phyloP scores from a whole-genome alignment of 2,113 vertebrate genomes.

The Microtus ochrogaster region DNA sequence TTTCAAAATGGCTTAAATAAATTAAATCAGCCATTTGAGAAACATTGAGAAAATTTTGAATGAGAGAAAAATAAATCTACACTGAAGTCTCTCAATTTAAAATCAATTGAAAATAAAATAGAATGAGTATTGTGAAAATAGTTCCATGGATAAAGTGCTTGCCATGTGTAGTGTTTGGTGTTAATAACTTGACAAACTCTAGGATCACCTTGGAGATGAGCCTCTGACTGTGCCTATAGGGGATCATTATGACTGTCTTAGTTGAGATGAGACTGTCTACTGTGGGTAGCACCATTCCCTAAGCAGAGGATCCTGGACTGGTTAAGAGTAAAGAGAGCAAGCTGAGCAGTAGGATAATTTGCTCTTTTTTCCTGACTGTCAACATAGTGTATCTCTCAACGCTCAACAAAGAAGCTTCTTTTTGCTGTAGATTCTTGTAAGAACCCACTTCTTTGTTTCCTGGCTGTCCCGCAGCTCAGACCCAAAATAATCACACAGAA shows the following conservation, averaged over 20 bases:
- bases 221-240: background rate
- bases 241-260: background rate
- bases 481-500: too few species aligned
- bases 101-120: background rate
- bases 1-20: background rate
- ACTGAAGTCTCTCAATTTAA: background rate
- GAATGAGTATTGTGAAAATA: too few species aligned
- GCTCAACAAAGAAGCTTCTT: background rate
- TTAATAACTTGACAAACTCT: background rate
- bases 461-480: too few species aligned
- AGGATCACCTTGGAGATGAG: background rate
- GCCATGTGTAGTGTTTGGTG: background rate
- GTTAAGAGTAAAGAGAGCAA: background rate
- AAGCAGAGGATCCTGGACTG: background rate
- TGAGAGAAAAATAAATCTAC: background rate
- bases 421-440: background rate
- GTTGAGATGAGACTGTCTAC: background rate
- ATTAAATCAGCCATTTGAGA: background rate
- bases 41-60: background rate
- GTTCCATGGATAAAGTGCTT: background rate
- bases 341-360: background rate
- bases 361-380: background rate
- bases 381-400: background rate
- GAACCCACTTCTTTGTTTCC: too few species aligned
- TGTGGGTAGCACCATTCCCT: background rate